Evolutionary conservation across 2,888 invertebrate genomes (phyloP).

Genomic region (Polylopha cassiicola): DNA sequence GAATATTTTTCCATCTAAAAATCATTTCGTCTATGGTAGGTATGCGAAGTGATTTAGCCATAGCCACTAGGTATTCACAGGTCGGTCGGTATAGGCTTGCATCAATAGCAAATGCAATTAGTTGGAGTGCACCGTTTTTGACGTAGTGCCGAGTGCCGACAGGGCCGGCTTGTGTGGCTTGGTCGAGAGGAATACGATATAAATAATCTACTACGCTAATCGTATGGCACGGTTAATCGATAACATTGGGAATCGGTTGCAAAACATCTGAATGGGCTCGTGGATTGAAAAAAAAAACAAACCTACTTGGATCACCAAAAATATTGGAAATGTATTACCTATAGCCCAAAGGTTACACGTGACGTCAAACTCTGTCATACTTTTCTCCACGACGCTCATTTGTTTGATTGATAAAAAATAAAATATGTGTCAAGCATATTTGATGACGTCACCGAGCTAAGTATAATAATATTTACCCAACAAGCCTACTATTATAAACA

Average conservation of each 20-base stretch:
- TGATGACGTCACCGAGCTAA: too few relatives aligned
- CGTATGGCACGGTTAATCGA: slow-evolving; percentile 34
- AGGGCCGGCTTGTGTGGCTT: slow-evolving; percentile 35
- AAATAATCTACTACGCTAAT: slow-evolving; percentile 55
- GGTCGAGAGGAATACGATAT: slow-evolving; percentile 46
- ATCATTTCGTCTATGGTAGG: slow-evolving; percentile 5
- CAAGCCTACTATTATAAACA: too few relatives aligned
- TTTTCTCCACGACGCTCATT: too few relatives aligned
- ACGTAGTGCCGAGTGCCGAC: slow-evolving; percentile 62
- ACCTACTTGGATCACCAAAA: too few relatives aligned
- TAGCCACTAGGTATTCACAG: slow-evolving; percentile 40
- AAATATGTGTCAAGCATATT: too few relatives aligned
- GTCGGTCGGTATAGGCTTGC: slow-evolving; percentile 42
- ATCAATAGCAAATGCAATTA: slow-evolving; percentile 75
- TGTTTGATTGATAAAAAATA: too few relatives aligned
- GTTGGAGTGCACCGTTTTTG: slow-evolving; percentile 75
- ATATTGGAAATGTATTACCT: too few relatives aligned
- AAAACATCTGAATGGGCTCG: slow-evolving; percentile 4
- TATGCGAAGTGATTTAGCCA: slow-evolving; percentile 8
- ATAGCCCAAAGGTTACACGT: too few relatives aligned
- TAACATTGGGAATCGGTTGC: slow-evolving; percentile 20
- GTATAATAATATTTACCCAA: too few relatives aligned
- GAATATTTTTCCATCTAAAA: slow-evolving; percentile 6
- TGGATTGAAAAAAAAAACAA: too few relatives aligned
- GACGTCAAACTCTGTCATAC: too few relatives aligned